Evolutionary conservation across 1,140 invertebrate species (phyloP), one percentile per base, ranked within the genome.

Genomic region (Antheraea pernyi): DNA sequence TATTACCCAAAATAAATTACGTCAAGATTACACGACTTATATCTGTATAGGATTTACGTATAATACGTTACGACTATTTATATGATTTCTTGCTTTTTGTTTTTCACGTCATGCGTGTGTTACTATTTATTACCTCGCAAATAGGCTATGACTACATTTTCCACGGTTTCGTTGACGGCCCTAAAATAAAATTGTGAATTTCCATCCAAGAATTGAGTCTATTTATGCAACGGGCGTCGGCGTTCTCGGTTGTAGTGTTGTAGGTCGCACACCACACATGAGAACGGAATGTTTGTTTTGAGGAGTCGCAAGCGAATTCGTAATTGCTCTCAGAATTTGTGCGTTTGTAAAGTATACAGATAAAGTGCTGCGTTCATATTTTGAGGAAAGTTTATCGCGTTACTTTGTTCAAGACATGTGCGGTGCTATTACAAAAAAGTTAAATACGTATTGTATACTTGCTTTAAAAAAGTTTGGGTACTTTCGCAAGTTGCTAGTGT

Each of bases 121-220:
- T 53, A 66, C 59, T 71, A 61, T 69, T 74, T 82, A 75, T 82
- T 75, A 71, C 73, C 68, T 74, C 75, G 72, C 76, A 82, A 81
- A 85, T 79, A 83, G 72, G 78, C 68, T 79, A 75, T 70, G 76
- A 75, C 70, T 74, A 74, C 61, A 69, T 81, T 79, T 78, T 59
- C 70, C 68, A 69, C 69, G 69, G 58, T 74, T 82, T 75, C 72
- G 76, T 79, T 79, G 79, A 78, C 75, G 78, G 74, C 69, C 75
- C 77, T 84, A 81, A 78, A 82, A 84, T 85, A 85, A 88, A 86
- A 86, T 87, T 53, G 76, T 84, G 79, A 81, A 89, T 87, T 86
- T 86, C 80, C 82, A 88, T 83, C 85, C 85, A 84, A 86, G 85
- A 89, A 86, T 85, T 85, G 82, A 80, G 72, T 89, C 85, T 91